These are phyloP conservation scores for Bombylius major DNA, from an alignment of 2,888 invertebrate genomes.

Conservation along the genomic window DNA sequence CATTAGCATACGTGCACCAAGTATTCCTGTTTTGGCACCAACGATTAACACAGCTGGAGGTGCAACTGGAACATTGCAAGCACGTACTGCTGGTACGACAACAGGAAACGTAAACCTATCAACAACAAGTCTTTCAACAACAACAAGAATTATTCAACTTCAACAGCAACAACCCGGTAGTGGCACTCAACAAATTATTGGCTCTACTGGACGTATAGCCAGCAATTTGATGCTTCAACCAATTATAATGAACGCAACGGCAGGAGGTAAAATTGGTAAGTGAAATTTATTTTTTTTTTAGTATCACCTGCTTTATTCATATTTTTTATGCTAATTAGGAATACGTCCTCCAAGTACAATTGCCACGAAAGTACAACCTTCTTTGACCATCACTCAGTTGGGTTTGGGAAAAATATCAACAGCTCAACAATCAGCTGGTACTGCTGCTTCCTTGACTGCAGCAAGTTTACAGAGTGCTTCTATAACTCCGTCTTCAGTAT, in stretches of 20 bases:
- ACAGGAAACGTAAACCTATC: slow-evolving; percentile 24
- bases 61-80: slow-evolving; percentile 9
- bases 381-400: slow-evolving; percentile 34
- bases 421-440: slow-evolving; percentile 12
- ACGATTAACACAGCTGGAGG: slow-evolving; percentile 18
- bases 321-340: slow-evolving; percentile 16
- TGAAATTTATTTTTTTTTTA: neutral
- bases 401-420: slow-evolving; percentile 29
- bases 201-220: slow-evolving; percentile 27
- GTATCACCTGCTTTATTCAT: neutral
- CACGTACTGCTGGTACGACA: slow-evolving; percentile 15
- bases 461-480: slow-evolving; percentile 12
- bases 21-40: slow-evolving; percentile 26
- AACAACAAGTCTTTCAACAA: slow-evolving; percentile 25
- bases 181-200: slow-evolving; percentile 30
- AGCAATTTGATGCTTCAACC: slow-evolving; percentile 36
- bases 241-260: slow-evolving; percentile 30
- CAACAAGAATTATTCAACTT: slow-evolving; percentile 34
- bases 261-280: slow-evolving; percentile 29
- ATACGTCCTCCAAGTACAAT: slow-evolving; percentile 33
- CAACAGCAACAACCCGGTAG: slow-evolving; percentile 30
- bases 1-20: slow-evolving; percentile 34
- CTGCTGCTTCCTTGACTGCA: slow-evolving; percentile 10
- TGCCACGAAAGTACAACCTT: slow-evolving; percentile 34
- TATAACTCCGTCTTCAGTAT: slow-evolving; percentile 8